Evolutionary conservation across 2,888 invertebrate species (phyloP), one percentile per base, ranked within the genome.

Genomic region (Fragum fragum): DNA sequence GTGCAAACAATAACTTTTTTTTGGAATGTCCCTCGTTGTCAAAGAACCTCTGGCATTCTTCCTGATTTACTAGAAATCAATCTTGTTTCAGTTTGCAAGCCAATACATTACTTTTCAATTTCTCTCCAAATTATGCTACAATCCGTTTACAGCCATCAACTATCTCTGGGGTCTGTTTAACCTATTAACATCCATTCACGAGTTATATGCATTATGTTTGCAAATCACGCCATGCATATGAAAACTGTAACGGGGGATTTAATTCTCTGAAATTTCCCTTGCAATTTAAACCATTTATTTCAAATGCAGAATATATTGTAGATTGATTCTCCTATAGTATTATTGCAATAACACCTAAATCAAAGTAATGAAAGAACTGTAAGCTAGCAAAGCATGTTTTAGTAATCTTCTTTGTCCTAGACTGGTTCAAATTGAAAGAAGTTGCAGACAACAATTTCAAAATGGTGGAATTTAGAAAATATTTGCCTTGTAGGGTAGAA

Each of bases 171-270:
- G 47, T 14, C 47, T 47, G 14, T 47, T 47, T 47, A 47, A 47
- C 47, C 47, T 47, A 47, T 47, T 47, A 47, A n/a, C 47, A 47
- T 47, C 47, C 47, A 47, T 47, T 47, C 47, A 47, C 47, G 47
- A 47, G 47, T 47, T 47, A 9, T 47, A 47, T 47, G 47, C 47
- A 47, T 47, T 47, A 47, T 47, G 47, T 47, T 47, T 47, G 16
- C 14, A 47, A 47, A 47, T 47, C 47, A 47, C 47, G 47, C 47
- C 47, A 47, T 47, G 47, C 47, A 47, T 47, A 47, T 14, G 14
- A 9, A 47, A 47, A 47, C n/a, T 47, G 47, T 16, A 47, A 47
- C 47, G 2, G 5, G 47, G 47, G 47, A 47, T 18, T 18, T 47
- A 16, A 47, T 47, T 47, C 16, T 3, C 5, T 3, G 47, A 5